Conservation (phyloP, 2,888 invertebrate species). For the Copidosoma aretas region DNA sequence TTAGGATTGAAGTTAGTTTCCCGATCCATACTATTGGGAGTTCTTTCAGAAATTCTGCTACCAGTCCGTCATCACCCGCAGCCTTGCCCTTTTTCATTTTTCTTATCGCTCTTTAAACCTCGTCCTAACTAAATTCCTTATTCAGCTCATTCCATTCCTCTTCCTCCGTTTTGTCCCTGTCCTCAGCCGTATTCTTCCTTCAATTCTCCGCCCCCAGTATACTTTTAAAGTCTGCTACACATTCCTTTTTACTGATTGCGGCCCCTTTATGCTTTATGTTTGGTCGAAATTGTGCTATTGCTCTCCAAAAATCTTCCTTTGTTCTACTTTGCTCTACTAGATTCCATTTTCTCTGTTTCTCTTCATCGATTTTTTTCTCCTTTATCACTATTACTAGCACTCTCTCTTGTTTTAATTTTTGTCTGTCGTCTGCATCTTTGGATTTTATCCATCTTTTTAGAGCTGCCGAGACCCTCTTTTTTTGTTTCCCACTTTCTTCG, state of each 20-base stretch:
- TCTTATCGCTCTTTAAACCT: background rate
- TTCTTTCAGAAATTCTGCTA: background rate
- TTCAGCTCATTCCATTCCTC: background rate
- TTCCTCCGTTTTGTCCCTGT: background rate
- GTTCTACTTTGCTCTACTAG: background rate
- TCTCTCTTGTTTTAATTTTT: background rate
- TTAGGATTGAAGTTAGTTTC: background rate
- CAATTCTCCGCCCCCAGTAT: background rate
- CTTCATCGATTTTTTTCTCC: background rate
- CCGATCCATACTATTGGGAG: background rate
- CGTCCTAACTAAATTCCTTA: background rate
- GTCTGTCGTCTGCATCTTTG: background rate
- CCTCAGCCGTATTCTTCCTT: background rate
- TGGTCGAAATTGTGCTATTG: background rate
- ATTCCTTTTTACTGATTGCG: background rate
- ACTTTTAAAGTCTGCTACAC: too few species aligned
- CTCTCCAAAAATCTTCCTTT: background rate
- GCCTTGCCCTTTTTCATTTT: constrained; percentile 3
- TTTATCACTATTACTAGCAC: background rate
- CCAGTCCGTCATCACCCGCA: constrained; percentile 1
- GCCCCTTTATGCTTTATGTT: background rate
- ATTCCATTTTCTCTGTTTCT: too few species aligned
- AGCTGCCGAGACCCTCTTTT: background rate
- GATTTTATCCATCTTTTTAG: background rate
- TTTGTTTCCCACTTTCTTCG: background rate